Evolutionary conservation across 2,888 invertebrate species (phyloP).

Genomic region (Tetranychus truncatus): DNA sequence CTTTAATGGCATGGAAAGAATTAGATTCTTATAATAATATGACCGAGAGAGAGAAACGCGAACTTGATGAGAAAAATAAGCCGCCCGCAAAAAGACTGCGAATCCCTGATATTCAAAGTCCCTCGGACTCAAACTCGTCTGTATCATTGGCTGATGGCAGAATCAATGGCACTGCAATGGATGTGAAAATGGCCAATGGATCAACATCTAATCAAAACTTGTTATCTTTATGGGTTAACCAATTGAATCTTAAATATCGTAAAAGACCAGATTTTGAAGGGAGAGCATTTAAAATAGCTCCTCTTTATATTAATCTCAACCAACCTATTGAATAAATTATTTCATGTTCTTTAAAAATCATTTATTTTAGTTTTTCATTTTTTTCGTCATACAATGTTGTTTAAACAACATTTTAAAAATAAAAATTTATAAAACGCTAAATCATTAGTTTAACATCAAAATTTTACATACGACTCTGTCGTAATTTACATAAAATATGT

Average conservation of each 20-base stretch:
- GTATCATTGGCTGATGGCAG: background rate
- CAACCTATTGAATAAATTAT: background rate
- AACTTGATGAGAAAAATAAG: background rate
- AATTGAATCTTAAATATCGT: background rate
- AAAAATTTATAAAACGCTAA: too few species aligned
- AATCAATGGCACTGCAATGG: background rate
- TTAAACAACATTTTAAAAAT: background rate
- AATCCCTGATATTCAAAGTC: conserved; percentile 6
- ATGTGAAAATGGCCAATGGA: background rate
- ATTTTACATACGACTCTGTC: too few species aligned
- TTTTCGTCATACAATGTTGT: background rate
- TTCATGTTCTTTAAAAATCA: background rate
- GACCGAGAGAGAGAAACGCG: conserved; percentile 15
- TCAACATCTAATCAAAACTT: background rate
- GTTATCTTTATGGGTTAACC: background rate
- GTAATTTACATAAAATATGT: too few species aligned
- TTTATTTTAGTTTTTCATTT: background rate
- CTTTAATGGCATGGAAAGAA: conserved; percentile 31
- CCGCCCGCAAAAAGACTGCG: background rate
- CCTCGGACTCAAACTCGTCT: background rate
- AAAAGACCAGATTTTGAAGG: conserved; percentile 11
- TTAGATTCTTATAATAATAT: conserved; percentile 26
- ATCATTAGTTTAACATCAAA: too few species aligned
- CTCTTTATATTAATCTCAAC: conserved; percentile 6
- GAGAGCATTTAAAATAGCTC: conserved; percentile 4